Evolutionary conservation across 2,888 invertebrate genomes (phyloP).

Genomic region (Formica aserva): DNA sequence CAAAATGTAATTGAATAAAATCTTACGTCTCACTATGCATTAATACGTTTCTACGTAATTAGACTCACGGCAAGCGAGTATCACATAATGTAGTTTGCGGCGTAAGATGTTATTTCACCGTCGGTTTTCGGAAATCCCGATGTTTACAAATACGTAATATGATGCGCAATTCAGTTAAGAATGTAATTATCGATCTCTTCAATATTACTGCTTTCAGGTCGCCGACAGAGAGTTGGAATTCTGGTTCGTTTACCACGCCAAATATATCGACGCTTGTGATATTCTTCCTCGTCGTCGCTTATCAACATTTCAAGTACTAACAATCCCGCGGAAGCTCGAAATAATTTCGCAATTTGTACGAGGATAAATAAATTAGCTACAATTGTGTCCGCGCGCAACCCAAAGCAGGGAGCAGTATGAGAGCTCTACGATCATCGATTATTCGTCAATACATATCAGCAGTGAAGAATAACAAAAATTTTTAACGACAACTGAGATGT

Average conservation of each 20-base stretch:
- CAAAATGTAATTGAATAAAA: constrained; percentile 6
- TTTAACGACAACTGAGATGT: not conserved
- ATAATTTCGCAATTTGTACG: constrained; percentile 5
- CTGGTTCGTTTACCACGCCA: constrained; percentile 52
- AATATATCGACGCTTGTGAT: constrained; percentile 36
- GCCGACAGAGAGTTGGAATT: constrained; percentile 67
- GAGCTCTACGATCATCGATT: constrained; percentile 13
- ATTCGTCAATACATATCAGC: not conserved
- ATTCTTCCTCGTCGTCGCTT: constrained; percentile 20
- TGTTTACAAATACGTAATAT: not conserved
- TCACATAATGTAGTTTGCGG: not conserved
- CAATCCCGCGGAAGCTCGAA: not conserved
- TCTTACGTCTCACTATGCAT: constrained; percentile 4
- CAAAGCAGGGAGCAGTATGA: not conserved
- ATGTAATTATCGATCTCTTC: constrained; percentile 52
- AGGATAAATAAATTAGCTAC: constrained; percentile 26
- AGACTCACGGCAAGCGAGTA: not conserved
- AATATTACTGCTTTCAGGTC: constrained; percentile 72
- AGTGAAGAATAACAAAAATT: not conserved
- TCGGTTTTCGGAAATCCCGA: not conserved
- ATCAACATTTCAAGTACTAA: constrained; percentile 54
- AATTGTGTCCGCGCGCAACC: constrained; percentile 10
- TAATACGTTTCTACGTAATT: constrained; percentile 23
- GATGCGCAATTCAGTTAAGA: constrained; percentile 12
- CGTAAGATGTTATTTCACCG: not conserved